Percentiles rank a stretch among this genome's conserved stretches.
Evolutionary conservation across 2,113 vertebrate species (phyloP).

Genomic region (Helogale parvula): DNA sequence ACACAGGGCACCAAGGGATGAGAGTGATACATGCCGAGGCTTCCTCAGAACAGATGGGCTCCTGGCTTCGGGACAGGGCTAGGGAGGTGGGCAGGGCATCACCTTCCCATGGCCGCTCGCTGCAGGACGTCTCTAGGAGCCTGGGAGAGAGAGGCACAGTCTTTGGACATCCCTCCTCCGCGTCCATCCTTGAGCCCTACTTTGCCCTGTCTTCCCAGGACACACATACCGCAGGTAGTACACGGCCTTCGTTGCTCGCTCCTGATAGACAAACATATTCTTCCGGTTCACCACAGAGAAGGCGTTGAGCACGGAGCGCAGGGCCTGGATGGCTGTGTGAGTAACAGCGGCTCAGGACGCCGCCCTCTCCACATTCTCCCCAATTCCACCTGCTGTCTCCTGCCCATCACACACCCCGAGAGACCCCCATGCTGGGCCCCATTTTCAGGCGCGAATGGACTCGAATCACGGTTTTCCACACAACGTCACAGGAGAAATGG

Average conservation of each 20-base stretch:
- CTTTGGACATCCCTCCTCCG: neutral
- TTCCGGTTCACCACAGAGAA: conserved; percentile 99
- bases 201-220: neutral
- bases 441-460: conserved; percentile 98
- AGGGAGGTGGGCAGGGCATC: conserved; percentile 88
- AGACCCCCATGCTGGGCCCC: conserved; percentile 97
- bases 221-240: conserved; percentile 92
- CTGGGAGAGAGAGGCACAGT: conserved; percentile 80
- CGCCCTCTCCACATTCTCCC: neutral
- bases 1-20: neutral
- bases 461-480: conserved; percentile 97
- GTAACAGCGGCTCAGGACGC: neutral
- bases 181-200: neutral
- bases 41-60: conserved; percentile 93
- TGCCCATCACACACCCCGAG: conserved; percentile 88
- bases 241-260: conserved; percentile 96
- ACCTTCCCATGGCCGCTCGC: conserved; percentile 89
- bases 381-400: neutral
- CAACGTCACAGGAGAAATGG: conserved; percentile 96
- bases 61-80: conserved; percentile 95
- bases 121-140: conserved; percentile 93
- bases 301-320: conserved; percentile 96
- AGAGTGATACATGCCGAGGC: conserved; percentile 81
- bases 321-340: conserved; percentile 94
- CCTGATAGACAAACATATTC: conserved; percentile 99